These are phyloP conservation scores for Cyclura pinguis DNA, from an alignment of 2,797 vertebrate genomes.

Conservation along the genomic window DNA sequence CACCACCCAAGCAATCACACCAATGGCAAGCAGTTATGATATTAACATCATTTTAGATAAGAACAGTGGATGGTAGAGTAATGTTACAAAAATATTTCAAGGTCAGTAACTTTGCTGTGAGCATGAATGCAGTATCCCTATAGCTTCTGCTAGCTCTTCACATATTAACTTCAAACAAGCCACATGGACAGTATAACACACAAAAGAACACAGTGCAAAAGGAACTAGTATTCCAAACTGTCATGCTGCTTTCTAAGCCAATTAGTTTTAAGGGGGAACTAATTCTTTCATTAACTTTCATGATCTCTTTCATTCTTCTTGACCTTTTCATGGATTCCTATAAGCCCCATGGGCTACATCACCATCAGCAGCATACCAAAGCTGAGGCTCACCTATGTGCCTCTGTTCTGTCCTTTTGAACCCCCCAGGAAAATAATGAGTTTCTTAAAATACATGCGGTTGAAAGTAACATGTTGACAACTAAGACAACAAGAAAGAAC, in stretches of 20 bases:
- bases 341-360: conserved; percentile 34
- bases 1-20: neutral
- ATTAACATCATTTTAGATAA: neutral
- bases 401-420: conserved; percentile 43
- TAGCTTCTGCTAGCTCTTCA: neutral
- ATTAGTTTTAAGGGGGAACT: conserved; percentile 18
- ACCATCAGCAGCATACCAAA: conserved; percentile 40
- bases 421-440: conserved; percentile 45
- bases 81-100: neutral
- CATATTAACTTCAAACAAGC: neutral
- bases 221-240: conserved; percentile 7
- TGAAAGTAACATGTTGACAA: conserved; percentile 56
- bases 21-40: neutral
- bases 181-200: neutral
- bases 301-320: conserved; percentile 28
- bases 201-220: neutral
- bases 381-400: conserved; percentile 27
- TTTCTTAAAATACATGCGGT: conserved; percentile 29
- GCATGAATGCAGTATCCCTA: rapidly evolving
- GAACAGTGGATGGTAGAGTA: neutral
- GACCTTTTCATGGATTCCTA: conserved; percentile 33
- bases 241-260: conserved; percentile 29
- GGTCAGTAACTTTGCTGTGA: neutral
- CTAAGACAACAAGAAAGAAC: conserved; percentile 49
- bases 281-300: conserved; percentile 34